phyloP scores from a whole-genome alignment of 2,888 invertebrate species.

The Athetis lepigone region DNA sequence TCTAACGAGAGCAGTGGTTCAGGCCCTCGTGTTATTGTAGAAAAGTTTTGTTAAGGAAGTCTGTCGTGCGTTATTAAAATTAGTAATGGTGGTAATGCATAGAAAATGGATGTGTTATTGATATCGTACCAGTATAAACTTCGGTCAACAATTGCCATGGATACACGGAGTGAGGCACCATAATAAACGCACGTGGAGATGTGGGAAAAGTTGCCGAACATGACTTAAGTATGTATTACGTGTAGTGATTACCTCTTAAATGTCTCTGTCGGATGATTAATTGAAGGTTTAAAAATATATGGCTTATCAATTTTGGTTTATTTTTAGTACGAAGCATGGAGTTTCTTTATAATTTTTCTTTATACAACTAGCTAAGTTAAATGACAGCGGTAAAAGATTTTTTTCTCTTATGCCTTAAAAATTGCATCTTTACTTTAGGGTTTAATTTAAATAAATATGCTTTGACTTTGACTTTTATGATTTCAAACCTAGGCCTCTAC shows the following conservation, averaged over 20 bases:
- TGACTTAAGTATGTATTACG: slow-evolving; percentile 2
- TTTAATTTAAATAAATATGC: too few species aligned
- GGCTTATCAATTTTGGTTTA: background rate
- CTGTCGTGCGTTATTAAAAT: background rate
- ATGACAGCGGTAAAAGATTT: too few species aligned
- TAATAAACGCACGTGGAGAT: slow-evolving; percentile 19
- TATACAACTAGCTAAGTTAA: too few species aligned
- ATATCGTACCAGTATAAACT: background rate
- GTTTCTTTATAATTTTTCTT: too few species aligned
- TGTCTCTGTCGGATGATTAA: background rate
- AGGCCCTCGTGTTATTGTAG: slow-evolving; percentile 10
- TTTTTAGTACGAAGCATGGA: background rate
- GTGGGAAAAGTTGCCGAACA: background rate
- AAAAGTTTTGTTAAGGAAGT: slow-evolving; percentile 25
- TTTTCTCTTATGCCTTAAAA: too few species aligned
- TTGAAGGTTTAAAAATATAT: background rate
- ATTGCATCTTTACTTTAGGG: too few species aligned
- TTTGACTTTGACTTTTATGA: too few species aligned
- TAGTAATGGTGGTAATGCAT: slow-evolving; percentile 6
- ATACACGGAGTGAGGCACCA: slow-evolving; percentile 19
- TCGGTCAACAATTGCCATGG: too few species aligned
- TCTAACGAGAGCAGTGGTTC: slow-evolving; percentile 1
- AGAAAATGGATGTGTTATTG: slow-evolving; percentile 23
- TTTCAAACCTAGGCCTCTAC: too few species aligned
- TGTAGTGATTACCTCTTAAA: background rate